A percentile compares a stretch with the other conserved stretches of the same genome.
phyloP scores from a whole-genome alignment of 2,888 invertebrate species.

The Hylaea fasciaria region DNA sequence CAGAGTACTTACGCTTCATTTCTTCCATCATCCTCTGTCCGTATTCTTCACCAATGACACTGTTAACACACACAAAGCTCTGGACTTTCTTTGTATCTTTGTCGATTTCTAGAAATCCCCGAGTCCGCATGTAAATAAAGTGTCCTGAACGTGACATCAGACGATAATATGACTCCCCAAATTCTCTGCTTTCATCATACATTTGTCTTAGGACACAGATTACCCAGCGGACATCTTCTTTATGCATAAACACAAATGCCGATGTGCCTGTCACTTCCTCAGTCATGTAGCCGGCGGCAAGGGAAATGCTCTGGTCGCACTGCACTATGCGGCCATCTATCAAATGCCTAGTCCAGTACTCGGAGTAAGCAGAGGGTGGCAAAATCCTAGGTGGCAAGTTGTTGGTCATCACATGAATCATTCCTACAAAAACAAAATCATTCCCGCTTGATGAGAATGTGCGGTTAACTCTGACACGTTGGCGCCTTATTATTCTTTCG shows the following conservation, averaged over 20 bases:
- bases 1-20: slow-evolving; percentile 92
- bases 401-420: slow-evolving; percentile 87
- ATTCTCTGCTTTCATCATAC: slow-evolving; percentile 93
- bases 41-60: slow-evolving; percentile 90
- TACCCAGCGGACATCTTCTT: slow-evolving; percentile 95
- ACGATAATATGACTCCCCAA: slow-evolving; percentile 94
- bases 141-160: slow-evolving; percentile 92
- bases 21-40: slow-evolving; percentile 89
- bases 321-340: slow-evolving; percentile 95
- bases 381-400: slow-evolving; percentile 85
- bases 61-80: slow-evolving; percentile 95
- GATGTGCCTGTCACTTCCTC: slow-evolving; percentile 95
- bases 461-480: slow-evolving; percentile 80
- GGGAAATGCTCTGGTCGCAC: slow-evolving; percentile 95
- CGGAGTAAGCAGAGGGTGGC: slow-evolving; percentile 88
- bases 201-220: slow-evolving; percentile 94
- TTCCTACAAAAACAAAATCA: slow-evolving; percentile 88
- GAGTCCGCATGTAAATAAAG: slow-evolving; percentile 93
- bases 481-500: slow-evolving; percentile 80
- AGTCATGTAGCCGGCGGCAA: slow-evolving; percentile 95
- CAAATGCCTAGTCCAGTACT: slow-evolving; percentile 95
- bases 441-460: slow-evolving; percentile 85
- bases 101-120: slow-evolving; percentile 93
- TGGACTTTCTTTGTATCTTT: slow-evolving; percentile 90
- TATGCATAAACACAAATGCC: slow-evolving; percentile 95